Conservation (phyloP, 2,113 vertebrate species). For the Chaenocephalus aceratus region DNA sequence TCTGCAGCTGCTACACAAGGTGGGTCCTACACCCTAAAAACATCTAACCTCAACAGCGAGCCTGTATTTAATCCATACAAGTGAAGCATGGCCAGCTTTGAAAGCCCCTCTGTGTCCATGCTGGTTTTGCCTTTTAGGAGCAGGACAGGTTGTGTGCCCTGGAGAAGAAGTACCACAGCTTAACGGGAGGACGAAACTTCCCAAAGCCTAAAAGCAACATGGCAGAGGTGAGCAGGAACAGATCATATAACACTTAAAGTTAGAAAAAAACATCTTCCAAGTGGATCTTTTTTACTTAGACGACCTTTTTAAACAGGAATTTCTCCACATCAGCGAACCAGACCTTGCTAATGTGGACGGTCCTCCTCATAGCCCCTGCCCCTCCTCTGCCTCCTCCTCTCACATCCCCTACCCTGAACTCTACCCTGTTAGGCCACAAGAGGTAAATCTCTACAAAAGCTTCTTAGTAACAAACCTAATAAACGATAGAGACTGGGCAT, state of each 20-base stretch:
- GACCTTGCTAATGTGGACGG: constrained; percentile 84
- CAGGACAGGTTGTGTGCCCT: constrained; percentile 88
- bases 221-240: constrained; percentile 87
- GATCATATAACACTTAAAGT: background rate
- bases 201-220: constrained; percentile 83
- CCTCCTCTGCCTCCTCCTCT: constrained; percentile 80
- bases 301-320: constrained; percentile 86
- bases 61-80: background rate
- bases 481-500: constrained; percentile 23
- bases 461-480: background rate
- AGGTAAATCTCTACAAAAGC: constrained; percentile 85
- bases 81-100: background rate
- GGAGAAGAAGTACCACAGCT: constrained; percentile 86
- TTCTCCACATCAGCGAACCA: constrained; percentile 88
- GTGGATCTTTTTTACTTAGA: constrained; percentile 39
- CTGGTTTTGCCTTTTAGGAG: constrained; percentile 83
- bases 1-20: constrained; percentile 93
- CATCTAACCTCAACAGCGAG: background rate
- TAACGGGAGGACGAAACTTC: constrained; percentile 88
- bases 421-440: constrained; percentile 86
- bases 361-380: constrained; percentile 78
- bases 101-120: background rate
- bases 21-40: constrained; percentile 52
- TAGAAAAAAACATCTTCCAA: background rate
- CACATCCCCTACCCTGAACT: constrained; percentile 81